phyloP scores from a whole-genome alignment of 1,140 invertebrate genomes.

The Drosophila nigrodunni region DNA sequence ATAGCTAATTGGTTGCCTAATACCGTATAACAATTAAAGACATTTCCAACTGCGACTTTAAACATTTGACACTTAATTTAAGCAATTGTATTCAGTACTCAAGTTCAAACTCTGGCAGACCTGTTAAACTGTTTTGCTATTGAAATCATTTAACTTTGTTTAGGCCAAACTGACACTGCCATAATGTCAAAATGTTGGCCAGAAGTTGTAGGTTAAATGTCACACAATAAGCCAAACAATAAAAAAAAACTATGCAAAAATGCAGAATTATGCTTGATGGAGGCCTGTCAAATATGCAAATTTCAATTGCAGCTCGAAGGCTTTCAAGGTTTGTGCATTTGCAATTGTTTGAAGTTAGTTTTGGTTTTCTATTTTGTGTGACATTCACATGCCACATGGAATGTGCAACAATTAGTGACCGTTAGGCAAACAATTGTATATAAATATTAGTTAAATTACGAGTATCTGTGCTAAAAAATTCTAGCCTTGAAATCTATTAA shows the following conservation, averaged over 20 bases:
- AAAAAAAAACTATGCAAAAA: conserved; percentile 45
- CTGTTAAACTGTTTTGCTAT: conserved; percentile 13
- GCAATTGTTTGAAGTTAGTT: conserved; percentile 31
- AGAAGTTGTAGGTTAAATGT: conserved; percentile 54
- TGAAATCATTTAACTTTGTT: conserved; percentile 27
- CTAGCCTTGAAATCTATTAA: conserved; percentile 59
- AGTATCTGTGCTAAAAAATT: conserved; percentile 35
- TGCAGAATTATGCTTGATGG: conserved; percentile 52
- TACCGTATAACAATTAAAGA: background rate
- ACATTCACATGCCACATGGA: conserved; percentile 27
- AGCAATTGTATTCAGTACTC: background rate
- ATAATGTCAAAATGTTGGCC: conserved; percentile 49
- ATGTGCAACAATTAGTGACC: conserved; percentile 60
- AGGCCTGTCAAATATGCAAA: conserved; percentile 69
- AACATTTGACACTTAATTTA: background rate
- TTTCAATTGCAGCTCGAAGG: conserved; percentile 24
- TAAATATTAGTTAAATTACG: conserved; percentile 56
- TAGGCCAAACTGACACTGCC: conserved; percentile 14
- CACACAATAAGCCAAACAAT: conserved; percentile 40
- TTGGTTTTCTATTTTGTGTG: conserved; percentile 12
- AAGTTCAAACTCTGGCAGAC: background rate
- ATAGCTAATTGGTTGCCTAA: background rate
- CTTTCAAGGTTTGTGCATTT: conserved; percentile 21
- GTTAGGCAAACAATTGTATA: conserved; percentile 45
- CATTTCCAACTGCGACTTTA: background rate